phyloP scores from a whole-genome alignment of 1,140 invertebrate genomes.

The Colletes latitarsis region DNA sequence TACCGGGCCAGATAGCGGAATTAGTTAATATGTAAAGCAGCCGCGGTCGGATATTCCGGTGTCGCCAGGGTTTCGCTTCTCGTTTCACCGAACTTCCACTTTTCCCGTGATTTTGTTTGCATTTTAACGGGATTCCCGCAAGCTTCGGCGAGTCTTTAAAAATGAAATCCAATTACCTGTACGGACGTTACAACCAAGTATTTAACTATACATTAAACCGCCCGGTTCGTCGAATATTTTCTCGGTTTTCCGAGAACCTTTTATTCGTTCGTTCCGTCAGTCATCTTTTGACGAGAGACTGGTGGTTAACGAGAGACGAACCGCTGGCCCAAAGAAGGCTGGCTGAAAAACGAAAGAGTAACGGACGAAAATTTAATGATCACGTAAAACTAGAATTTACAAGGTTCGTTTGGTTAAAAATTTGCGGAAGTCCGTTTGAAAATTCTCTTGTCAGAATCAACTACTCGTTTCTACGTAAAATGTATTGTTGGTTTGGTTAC shows the following conservation, averaged over 20 bases:
- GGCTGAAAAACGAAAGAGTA: too few species aligned
- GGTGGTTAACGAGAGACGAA: too few species aligned
- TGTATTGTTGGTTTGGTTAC: too few species aligned
- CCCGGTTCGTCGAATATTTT: background rate
- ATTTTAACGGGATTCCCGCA: constrained; percentile 28
- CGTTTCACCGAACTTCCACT: background rate
- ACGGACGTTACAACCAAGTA: constrained; percentile 25
- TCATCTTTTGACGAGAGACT: background rate
- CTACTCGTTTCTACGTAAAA: too few species aligned
- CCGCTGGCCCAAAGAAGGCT: too few species aligned
- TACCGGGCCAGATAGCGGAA: constrained; percentile 51
- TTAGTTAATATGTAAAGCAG: constrained; percentile 67
- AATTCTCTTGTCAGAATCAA: too few species aligned
- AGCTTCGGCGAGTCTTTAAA: constrained; percentile 33
- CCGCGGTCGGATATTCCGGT: constrained; percentile 42
- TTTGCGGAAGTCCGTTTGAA: too few species aligned
- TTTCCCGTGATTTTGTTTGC: constrained; percentile 33
- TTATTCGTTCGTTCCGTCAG: background rate
- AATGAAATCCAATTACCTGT: constrained; percentile 22
- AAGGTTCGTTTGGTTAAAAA: too few species aligned
- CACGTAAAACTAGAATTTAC: too few species aligned
- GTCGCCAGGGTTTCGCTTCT: constrained; percentile 33
- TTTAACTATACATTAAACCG: constrained; percentile 30
- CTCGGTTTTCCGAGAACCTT: background rate
- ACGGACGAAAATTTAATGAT: too few species aligned